These are phyloP conservation scores for Eumacrocentrus americanus DNA, from an alignment of 2,888 invertebrate species.

Conservation along the genomic window DNA sequence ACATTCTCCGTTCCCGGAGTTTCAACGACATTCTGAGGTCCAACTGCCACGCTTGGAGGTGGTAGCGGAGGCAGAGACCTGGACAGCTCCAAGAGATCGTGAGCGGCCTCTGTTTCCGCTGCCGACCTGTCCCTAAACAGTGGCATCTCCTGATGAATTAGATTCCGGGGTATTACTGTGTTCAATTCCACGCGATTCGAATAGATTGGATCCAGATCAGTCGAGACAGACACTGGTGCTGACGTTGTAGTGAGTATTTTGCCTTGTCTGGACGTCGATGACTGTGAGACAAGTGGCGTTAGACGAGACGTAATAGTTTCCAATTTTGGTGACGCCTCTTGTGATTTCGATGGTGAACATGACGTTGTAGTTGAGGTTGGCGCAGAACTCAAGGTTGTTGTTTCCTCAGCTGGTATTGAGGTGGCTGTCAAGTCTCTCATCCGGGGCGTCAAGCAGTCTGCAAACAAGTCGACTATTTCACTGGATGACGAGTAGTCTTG, in stretches of 20 bases:
- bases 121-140: constrained; percentile 62
- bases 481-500: not conserved
- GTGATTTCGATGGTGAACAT: not conserved
- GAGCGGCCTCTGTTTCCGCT: constrained; percentile 89
- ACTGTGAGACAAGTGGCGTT: not conserved
- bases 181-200: not conserved
- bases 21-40: constrained; percentile 65
- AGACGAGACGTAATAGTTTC: constrained; percentile 31
- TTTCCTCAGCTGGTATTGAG: constrained; percentile 20
- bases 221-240: not conserved
- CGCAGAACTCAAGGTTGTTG: constrained; percentile 7
- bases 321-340: constrained; percentile 15
- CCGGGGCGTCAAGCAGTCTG: constrained; percentile 35
- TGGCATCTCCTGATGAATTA: constrained; percentile 36
- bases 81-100: constrained; percentile 77
- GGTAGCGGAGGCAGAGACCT: constrained; percentile 79
- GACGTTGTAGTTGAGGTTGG: constrained; percentile 11
- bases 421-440: constrained; percentile 36
- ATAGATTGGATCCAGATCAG: not conserved
- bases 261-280: not conserved
- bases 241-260: not conserved
- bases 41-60: constrained; percentile 72
- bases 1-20: constrained; percentile 52
- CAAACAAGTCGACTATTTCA: not conserved
- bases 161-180: not conserved